phyloP scores from a whole-genome alignment of 1,140 invertebrate genomes.

The Drosophila pruinosa region DNA sequence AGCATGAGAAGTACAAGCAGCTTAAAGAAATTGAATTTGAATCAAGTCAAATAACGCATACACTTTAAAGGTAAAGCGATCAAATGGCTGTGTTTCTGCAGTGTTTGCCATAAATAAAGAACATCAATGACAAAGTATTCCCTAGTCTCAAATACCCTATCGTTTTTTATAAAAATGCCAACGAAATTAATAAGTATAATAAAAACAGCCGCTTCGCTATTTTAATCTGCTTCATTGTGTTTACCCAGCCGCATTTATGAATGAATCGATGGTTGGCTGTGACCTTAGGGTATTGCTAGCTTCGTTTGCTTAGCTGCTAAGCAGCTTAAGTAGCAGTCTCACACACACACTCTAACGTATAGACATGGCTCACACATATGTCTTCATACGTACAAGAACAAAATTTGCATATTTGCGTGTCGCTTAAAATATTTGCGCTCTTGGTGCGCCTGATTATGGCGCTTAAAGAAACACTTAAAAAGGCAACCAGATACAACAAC shows the following conservation, averaged over 20 bases:
- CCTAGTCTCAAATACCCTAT: too few species aligned
- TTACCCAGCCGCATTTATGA: constrained; percentile 11
- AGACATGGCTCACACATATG: constrained; percentile 33
- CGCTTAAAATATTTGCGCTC: constrained; percentile 61
- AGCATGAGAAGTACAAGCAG: constrained; percentile 34
- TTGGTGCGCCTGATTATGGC: constrained; percentile 78
- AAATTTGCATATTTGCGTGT: constrained; percentile 80
- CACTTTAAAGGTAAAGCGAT: too few species aligned
- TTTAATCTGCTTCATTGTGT: background rate
- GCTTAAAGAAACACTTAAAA: constrained; percentile 81
- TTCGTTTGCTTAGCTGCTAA: constrained; percentile 74
- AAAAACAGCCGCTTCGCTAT: background rate
- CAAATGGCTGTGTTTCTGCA: too few species aligned
- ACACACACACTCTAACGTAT: constrained; percentile 22
- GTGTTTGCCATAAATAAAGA: too few species aligned
- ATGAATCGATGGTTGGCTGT: constrained; percentile 23
- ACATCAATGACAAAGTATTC: too few species aligned
- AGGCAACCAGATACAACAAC: constrained; percentile 34
- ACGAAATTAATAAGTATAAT: background rate
- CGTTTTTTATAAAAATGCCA: background rate
- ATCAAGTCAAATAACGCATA: background rate
- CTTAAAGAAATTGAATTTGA: background rate
- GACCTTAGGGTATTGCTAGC: constrained; percentile 47
- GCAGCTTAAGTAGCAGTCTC: constrained; percentile 69
- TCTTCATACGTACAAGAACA: constrained; percentile 36